phyloP scores from a whole-genome alignment of 2,113 vertebrate species.

The Noctilio leporinus region DNA sequence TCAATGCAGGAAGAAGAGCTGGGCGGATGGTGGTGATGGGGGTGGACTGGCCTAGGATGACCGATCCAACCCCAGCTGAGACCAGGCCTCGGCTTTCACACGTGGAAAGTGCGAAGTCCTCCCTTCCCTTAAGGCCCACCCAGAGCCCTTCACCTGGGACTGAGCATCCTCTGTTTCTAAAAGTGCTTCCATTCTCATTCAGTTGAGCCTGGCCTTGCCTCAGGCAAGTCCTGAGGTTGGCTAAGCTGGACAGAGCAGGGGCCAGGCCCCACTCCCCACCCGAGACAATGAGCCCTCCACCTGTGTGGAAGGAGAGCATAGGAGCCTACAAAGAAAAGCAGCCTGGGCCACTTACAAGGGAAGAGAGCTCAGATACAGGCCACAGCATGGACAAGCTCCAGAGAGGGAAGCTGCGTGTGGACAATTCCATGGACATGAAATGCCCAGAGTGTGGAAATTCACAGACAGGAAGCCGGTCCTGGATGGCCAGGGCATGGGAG shows the following conservation, averaged over 20 bases:
- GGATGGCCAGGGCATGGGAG: neutral
- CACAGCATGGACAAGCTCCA: neutral
- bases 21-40: no score
- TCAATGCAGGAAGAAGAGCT: neutral
- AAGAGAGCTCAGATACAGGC: neutral
- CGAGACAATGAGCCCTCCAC: neutral
- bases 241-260: no score
- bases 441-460: rapidly evolving
- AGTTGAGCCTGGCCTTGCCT: neutral
- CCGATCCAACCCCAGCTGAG: neutral
- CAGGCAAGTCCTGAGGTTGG: neutral
- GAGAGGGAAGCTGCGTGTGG: rapidly evolving
- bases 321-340: neutral
- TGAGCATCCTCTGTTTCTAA: neutral
- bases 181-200: neutral
- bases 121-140: neutral
- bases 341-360: neutral
- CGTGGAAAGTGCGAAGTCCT: neutral
- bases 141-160: neutral
- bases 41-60: neutral
- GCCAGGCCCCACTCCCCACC: neutral
- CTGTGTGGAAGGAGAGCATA: neutral
- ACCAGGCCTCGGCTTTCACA: neutral
- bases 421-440: rapidly evolving
- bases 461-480: rapidly evolving